These are phyloP conservation scores for Antrozous pallidus DNA, from an alignment of 2,797 vertebrate genomes.

Conservation along the genomic window DNA sequence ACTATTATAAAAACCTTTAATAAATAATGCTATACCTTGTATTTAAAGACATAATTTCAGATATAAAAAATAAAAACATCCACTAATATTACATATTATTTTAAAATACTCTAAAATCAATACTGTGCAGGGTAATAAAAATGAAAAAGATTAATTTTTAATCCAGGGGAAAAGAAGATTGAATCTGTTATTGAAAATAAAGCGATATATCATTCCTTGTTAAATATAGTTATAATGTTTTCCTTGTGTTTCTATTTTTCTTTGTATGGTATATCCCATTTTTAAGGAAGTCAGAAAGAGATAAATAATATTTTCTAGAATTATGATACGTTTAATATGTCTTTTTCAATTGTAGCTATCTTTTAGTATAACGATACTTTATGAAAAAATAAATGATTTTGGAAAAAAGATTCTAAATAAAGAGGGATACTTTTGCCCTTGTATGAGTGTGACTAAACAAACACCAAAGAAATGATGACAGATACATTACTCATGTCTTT, in stretches of 20 bases:
- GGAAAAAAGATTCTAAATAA: background rate
- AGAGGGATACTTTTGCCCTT: constrained; percentile 44
- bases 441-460: constrained; percentile 46
- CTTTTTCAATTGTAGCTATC: constrained; percentile 56
- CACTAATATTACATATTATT: background rate
- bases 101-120: constrained; percentile 32
- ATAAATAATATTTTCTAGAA: constrained; percentile 62
- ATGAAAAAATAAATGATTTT: constrained; percentile 9
- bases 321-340: constrained; percentile 21
- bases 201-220: constrained; percentile 48
- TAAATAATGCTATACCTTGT: background rate
- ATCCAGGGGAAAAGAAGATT: constrained; percentile 49
- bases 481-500: constrained; percentile 66
- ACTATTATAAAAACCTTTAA: background rate
- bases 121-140: constrained; percentile 12
- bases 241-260: background rate
- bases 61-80: constrained; percentile 25
- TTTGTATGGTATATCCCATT: constrained; percentile 41
- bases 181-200: constrained; percentile 46
- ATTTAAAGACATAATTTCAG: constrained; percentile 13
- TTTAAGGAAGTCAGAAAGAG: constrained; percentile 35
- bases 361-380: constrained; percentile 47
- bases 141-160: constrained; percentile 65
- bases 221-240: constrained; percentile 46
- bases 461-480: constrained; percentile 56